Percentiles rank a stretch among this genome's conserved stretches.
phyloP scores from a whole-genome alignment of 2,113 vertebrate species.

The Nyctereutes procyonoides region DNA sequence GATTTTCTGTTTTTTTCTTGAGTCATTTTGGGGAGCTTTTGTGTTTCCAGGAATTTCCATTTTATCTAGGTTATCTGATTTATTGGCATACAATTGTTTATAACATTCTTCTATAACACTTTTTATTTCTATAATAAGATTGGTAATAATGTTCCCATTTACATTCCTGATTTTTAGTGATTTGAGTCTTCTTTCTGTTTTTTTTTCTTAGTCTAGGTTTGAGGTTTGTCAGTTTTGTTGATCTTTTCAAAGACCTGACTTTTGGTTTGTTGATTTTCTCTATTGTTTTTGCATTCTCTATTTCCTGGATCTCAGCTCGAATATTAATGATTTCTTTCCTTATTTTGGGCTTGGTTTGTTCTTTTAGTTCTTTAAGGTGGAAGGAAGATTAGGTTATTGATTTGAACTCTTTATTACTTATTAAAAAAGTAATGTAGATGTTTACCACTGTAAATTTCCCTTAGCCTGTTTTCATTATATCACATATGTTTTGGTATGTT shows the following conservation, averaged over 20 bases:
- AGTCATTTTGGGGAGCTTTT: not conserved
- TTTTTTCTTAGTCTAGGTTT: not conserved
- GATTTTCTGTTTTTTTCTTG: constrained; percentile 32
- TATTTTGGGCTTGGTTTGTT: constrained; percentile 22
- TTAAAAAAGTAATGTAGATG: not conserved
- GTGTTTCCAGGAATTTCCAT: not conserved
- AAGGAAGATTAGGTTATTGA: not conserved
- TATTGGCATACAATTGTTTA: not conserved
- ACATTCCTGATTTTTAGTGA: constrained; percentile 2
- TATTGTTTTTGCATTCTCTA: not conserved
- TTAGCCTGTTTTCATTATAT: not conserved
- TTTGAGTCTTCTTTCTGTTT: constrained; percentile 9
- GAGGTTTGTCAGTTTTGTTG: not conserved
- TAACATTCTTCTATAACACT: not conserved
- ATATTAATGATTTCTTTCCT: not conserved
- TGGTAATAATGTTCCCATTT: not conserved
- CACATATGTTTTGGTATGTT: not conserved
- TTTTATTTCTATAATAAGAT: constrained; percentile 28
- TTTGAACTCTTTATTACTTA: not conserved
- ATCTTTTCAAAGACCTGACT: constrained; percentile 9
- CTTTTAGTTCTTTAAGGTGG: not conserved
- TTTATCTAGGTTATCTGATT: not conserved
- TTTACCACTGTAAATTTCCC: constrained; percentile 11
- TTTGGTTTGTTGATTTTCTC: constrained; percentile 29
- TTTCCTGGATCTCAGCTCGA: not conserved